A percentile compares a stretch with the other conserved stretches of the same genome.
phyloP scores from a whole-genome alignment of 2,797 vertebrate genomes.

The Squalus acanthias region DNA sequence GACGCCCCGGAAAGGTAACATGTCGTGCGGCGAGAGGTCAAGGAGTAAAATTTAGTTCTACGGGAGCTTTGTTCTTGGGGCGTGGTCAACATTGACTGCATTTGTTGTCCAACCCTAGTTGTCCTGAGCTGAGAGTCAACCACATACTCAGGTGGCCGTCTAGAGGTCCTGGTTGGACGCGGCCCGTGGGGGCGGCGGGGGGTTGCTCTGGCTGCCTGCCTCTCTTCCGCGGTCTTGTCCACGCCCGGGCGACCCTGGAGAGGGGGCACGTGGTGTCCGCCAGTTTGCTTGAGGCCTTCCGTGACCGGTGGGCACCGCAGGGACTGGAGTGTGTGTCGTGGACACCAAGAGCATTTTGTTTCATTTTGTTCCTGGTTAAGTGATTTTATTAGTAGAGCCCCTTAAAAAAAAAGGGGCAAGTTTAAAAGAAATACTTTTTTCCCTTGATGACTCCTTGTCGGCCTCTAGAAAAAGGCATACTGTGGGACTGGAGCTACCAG shows the following conservation, averaged over 20 bases:
- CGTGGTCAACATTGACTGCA: background rate
- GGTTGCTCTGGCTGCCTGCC: background rate
- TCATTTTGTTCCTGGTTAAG: background rate
- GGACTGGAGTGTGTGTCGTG: background rate
- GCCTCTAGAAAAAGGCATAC: too few relatives aligned
- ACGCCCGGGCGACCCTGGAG: background rate
- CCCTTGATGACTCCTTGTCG: background rate
- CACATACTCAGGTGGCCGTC: background rate
- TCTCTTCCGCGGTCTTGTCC: background rate
- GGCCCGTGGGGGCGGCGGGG: background rate
- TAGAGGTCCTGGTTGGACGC: background rate
- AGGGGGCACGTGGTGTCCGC: background rate
- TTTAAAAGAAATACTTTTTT: too few relatives aligned
- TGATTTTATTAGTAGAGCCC: background rate
- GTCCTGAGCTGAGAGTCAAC: background rate
- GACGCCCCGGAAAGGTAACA: too few relatives aligned
- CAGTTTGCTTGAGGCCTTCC: background rate
- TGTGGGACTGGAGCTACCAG: constrained; percentile 59
- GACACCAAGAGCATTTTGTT: background rate
- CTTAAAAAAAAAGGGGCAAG: background rate
- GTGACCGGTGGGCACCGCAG: background rate
- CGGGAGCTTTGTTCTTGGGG: background rate
- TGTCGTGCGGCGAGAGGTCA: background rate
- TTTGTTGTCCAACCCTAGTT: background rate
- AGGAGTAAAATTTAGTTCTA: background rate